Conservation (phyloP, 2,888 invertebrate genomes). For the Hemaris fuciformis region DNA sequence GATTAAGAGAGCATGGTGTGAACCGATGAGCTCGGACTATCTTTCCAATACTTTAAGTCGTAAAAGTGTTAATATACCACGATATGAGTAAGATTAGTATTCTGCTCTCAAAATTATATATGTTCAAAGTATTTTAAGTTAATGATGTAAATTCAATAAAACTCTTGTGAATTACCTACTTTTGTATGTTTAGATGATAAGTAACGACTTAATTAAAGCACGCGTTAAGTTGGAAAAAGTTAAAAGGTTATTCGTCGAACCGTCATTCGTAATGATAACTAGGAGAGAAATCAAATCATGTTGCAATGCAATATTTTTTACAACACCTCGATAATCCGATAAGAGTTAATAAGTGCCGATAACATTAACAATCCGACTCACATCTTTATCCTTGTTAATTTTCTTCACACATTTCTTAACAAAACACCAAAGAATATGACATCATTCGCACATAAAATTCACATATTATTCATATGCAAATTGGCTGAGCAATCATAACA, state of each 20-base stretch:
- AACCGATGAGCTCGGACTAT: conserved; percentile 36
- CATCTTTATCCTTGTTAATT: conserved; percentile 35
- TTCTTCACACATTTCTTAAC: conserved; percentile 54
- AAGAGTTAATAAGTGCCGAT: background rate
- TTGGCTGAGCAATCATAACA: conserved; percentile 69
- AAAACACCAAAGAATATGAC: conserved; percentile 55
- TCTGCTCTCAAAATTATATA: conserved; percentile 30
- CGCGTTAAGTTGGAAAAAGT: background rate
- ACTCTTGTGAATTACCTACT: background rate
- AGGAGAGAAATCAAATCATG: background rate
- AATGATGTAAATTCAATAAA: background rate
- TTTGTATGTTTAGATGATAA: background rate
- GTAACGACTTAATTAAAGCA: background rate
- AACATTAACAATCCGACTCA: background rate
- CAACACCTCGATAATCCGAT: background rate
- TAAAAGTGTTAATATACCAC: conserved; percentile 33
- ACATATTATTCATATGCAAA: conserved; percentile 69
- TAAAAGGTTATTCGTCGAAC: too few species aligned
- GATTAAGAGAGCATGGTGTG: conserved; percentile 46
- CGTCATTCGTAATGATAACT: background rate
- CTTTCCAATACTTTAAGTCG: conserved; percentile 38
- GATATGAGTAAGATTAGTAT: conserved; percentile 31
- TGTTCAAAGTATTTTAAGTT: background rate
- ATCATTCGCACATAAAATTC: conserved; percentile 65
- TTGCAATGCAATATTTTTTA: background rate